phyloP scores from a whole-genome alignment of 2,113 vertebrate species.

The Podarcis muralis region DNA sequence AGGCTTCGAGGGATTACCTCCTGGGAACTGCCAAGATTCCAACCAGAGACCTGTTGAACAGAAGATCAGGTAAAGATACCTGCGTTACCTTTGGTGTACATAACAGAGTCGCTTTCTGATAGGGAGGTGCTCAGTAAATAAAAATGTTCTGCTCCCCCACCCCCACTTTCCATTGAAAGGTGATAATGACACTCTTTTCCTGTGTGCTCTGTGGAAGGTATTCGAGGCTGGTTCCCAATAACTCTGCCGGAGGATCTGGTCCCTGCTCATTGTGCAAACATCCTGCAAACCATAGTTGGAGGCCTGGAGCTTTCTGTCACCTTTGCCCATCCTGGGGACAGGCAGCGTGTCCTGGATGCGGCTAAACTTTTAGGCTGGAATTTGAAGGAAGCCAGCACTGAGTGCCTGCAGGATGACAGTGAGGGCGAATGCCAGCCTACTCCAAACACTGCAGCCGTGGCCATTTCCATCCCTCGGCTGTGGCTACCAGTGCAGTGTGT shows the following conservation, averaged over 20 bases:
- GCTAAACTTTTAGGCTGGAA: constrained; percentile 85
- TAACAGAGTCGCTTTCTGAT: neutral
- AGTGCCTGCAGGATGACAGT: constrained; percentile 47
- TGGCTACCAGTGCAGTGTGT: constrained; percentile 89
- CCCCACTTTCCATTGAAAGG: neutral
- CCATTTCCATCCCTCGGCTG: constrained; percentile 79
- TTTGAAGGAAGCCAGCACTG: constrained; percentile 25
- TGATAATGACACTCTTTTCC: neutral
- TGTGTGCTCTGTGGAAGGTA: constrained; percentile 73
- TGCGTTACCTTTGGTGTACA: neutral
- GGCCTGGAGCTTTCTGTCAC: constrained; percentile 87
- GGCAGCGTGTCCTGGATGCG: constrained; percentile 83
- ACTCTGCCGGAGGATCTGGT: constrained; percentile 61
- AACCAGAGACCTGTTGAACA: constrained; percentile 74
- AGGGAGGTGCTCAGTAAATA: neutral
- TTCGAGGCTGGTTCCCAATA: constrained; percentile 91
- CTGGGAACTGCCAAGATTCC: constrained; percentile 78
- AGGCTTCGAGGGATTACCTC: constrained; percentile 65
- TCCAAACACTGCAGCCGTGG: constrained; percentile 59
- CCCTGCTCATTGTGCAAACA: constrained; percentile 5
- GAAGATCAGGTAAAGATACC: constrained; percentile 74
- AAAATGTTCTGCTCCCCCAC: too few relatives aligned
- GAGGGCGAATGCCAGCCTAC: constrained; percentile 35
- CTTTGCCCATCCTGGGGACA: constrained; percentile 84
- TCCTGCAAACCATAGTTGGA: constrained; percentile 77